A percentile compares a stretch with the other conserved stretches of the same genome.
phyloP scores from a whole-genome alignment of 53 echinoderm and acorn worm species.

The Mesocentrotus franciscanus region DNA sequence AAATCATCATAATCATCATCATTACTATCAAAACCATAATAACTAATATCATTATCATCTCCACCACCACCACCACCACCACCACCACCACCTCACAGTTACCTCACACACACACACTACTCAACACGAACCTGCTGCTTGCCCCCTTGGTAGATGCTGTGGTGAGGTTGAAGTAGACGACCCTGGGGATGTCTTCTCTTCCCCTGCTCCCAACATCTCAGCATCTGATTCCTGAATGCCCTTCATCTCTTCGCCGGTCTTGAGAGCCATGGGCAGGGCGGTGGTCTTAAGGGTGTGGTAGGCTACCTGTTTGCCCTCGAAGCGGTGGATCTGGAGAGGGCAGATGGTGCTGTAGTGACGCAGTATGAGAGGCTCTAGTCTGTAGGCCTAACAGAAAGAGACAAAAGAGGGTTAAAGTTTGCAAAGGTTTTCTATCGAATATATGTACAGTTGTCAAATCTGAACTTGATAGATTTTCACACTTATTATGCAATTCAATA shows the following conservation, averaged over 20 bases:
- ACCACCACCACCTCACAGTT: not conserved
- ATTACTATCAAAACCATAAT: too few relatives aligned
- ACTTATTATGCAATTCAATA: too few relatives aligned
- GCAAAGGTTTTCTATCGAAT: too few relatives aligned
- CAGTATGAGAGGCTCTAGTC: constrained; percentile 92
- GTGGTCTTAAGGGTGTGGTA: constrained; percentile 83
- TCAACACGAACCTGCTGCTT: constrained; percentile 39
- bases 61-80: constrained; percentile 37
- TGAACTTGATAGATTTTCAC: too few relatives aligned
- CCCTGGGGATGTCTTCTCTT: constrained; percentile 39
- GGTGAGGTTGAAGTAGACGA: constrained; percentile 53
- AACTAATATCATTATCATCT: not conserved
- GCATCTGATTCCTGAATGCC: constrained; percentile 3
- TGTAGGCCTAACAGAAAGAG: constrained; percentile 77
- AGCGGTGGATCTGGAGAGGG: constrained; percentile 87
- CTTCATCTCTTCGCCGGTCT: constrained; percentile 86
- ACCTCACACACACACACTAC: not conserved
- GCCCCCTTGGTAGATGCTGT: constrained; percentile 48
- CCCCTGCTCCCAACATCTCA: not conserved
- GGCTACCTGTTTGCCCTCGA: constrained; percentile 75
- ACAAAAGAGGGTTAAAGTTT: not conserved
- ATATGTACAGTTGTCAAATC: too few relatives aligned
- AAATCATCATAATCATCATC: not conserved
- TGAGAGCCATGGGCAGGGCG: constrained; percentile 71
- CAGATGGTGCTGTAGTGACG: constrained; percentile 88